Evolutionary conservation across 23 tunicate species (phyloP).

Genomic region (Trididemnum nubilum): DNA sequence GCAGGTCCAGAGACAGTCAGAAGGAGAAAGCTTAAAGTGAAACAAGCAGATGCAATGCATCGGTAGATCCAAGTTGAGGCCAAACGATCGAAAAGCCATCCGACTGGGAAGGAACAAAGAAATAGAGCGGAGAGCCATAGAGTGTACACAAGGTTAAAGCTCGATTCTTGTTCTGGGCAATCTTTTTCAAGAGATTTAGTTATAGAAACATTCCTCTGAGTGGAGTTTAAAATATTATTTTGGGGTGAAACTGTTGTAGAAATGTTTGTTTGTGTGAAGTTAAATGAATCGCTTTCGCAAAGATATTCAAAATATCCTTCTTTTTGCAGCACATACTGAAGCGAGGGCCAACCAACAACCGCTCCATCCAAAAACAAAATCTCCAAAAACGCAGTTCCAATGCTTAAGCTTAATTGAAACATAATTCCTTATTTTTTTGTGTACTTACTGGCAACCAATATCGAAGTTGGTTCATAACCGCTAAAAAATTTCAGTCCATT

Average conservation of each 20-base stretch:
- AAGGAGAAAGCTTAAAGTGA: not conserved
- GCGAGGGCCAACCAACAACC: conserved; percentile 63
- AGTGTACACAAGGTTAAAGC: conserved; percentile 24
- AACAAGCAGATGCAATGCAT: not conserved
- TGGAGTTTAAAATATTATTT: not conserved
- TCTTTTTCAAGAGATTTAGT: too few relatives aligned
- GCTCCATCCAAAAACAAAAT: conserved; percentile 44
- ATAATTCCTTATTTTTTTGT: not conserved
- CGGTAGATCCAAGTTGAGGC: conserved; percentile 33
- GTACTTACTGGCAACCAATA: not conserved
- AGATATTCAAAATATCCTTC: conserved; percentile 54
- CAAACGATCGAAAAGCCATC: conserved; percentile 21
- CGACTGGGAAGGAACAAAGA: conserved; percentile 6
- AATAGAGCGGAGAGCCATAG: not conserved
- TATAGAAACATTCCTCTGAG: not conserved
- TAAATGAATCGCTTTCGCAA: not conserved
- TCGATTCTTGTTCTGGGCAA: not conserved
- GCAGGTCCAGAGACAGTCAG: not conserved
- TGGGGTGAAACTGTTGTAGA: too few relatives aligned
- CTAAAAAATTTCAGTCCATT: too few relatives aligned
- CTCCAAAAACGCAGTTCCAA: conserved; percentile 44
- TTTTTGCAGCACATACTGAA: conserved; percentile 45
- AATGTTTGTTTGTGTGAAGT: not conserved
- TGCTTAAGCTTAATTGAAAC: not conserved
- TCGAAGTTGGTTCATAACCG: too few relatives aligned